Base-by-base conservation (phyloP, 2,888 invertebrate species). In the Morpho achilles region DNA sequence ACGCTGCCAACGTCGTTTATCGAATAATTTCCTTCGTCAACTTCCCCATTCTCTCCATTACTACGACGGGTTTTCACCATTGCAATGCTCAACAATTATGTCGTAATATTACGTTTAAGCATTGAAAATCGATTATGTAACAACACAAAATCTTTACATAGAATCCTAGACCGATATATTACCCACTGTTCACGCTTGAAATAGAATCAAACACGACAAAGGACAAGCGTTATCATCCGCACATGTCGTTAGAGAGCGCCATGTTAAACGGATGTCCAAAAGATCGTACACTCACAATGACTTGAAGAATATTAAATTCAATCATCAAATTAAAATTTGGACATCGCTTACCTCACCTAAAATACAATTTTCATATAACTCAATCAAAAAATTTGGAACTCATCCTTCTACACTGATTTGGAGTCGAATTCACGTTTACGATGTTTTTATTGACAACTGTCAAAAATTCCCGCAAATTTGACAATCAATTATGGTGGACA, bases 11-110 rank as follows among this genome's bases (percentile, higher is more conserved):
- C 84, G 77, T 87, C 87, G 84, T 88, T 88, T 70, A 83, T 73
- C 71, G 82, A 79, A 73, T 84, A 84, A 83, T 84, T 87, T 73
- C 81, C 85, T 73, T 91, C 90, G 68, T 89, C 88, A 75, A 85
- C 82, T 76, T 90, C 90, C 75, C 89, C 90, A 71, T 88, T 87
- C 78, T 89, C 90, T 77, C 89, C 89, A 73, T 89, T 88, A 82
- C 91, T 91, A 76, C 91, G 90, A 73, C 91, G 88, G 78, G 91
- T 91, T 89, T 90, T 91, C 85, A 91, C 91, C 91, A 91, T 91
- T 77, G 82, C 82, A 77, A 78, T 75, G 73, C 70, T 67, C 63
- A 63, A 66, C 61, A 69, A 62, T 67, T 70, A 75, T 76, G 74
- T 73, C 79, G 76, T 80, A 78, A 77, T 74, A 75, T 76, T 76